phyloP scores from a whole-genome alignment of 2,797 vertebrate genomes.

The Champsocephalus esox region DNA sequence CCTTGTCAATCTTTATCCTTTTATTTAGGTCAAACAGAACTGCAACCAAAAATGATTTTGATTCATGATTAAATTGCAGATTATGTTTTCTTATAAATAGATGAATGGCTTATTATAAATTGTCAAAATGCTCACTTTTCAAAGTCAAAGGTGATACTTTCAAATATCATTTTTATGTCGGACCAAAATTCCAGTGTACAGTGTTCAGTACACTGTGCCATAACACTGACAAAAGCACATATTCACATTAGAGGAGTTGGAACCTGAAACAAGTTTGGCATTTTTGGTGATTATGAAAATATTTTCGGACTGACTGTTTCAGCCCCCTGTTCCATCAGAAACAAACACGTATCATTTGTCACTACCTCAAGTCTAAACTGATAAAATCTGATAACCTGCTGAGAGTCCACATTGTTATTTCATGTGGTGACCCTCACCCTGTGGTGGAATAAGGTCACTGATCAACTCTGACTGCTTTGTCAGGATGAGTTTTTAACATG shows the following conservation, averaged over 20 bases:
- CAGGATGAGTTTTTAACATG: not conserved
- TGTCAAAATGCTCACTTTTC: not conserved
- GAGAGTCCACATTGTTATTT: not conserved
- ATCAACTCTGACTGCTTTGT: not conserved
- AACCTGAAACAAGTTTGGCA: not conserved
- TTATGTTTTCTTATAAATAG: not conserved
- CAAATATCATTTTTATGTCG: not conserved
- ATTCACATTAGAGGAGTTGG: not conserved
- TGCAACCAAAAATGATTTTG: not conserved
- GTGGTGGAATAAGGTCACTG: not conserved
- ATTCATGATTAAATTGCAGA: not conserved
- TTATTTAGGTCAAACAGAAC: not conserved
- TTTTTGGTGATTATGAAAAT: not conserved
- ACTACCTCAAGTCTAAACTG: not conserved
- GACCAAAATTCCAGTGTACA: not conserved
- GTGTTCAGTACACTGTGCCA: not conserved
- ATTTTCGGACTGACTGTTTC: accelerated
- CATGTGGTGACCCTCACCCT: not conserved
- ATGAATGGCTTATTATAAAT: not conserved
- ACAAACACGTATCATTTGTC: too few species aligned
- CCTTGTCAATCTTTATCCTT: not conserved
- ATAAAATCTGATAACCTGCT: not conserved
- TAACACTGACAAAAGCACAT: not conserved
- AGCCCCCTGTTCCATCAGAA: not conserved
- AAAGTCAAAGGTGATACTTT: not conserved